These are phyloP conservation scores for Zosterops pallidus DNA, from an alignment of 2,113 vertebrate genomes.

Conservation along the genomic window DNA sequence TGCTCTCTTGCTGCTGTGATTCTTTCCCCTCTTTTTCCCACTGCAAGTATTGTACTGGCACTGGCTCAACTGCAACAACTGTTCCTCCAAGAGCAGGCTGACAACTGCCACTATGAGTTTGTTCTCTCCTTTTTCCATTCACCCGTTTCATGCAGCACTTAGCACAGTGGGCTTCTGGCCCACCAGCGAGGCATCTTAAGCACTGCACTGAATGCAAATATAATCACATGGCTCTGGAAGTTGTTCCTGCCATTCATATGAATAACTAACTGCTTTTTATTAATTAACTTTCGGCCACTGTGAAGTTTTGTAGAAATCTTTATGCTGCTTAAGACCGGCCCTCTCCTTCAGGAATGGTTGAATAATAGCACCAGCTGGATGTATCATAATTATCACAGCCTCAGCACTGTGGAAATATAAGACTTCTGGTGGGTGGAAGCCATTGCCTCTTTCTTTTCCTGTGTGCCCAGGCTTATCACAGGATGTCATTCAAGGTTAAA, in stretches of 20 bases:
- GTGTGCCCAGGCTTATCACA: conserved; percentile 35
- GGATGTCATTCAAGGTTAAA: conserved; percentile 70
- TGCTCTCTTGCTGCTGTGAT: neutral
- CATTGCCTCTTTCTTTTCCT: conserved; percentile 58
- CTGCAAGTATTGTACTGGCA: conserved; percentile 50
- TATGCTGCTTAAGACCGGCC: neutral
- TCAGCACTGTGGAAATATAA: conserved; percentile 49
- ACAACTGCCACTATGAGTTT: conserved; percentile 63
- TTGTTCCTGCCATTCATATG: conserved; percentile 46
- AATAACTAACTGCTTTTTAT: conserved; percentile 54
- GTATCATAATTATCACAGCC: conserved; percentile 50
- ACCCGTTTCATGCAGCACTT: conserved; percentile 39
- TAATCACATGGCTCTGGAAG: conserved; percentile 47
- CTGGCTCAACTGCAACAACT: conserved; percentile 57
- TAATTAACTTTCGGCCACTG: conserved; percentile 42
- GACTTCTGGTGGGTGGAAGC: conserved; percentile 60
- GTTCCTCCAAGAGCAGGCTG: conserved; percentile 59
- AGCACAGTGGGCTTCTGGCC: conserved; percentile 59
- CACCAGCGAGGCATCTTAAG: conserved; percentile 2
- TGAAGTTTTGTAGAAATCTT: conserved; percentile 9
- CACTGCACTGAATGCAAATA: conserved; percentile 45
- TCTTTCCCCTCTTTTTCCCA: conserved; percentile 25
- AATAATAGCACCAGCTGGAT: conserved; percentile 63
- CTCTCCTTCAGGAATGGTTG: conserved; percentile 30
- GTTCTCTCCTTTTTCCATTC: conserved; percentile 68